Base-by-base conservation (phyloP, 2,797 vertebrate genomes). In the Sebastes oblongus region DNA sequence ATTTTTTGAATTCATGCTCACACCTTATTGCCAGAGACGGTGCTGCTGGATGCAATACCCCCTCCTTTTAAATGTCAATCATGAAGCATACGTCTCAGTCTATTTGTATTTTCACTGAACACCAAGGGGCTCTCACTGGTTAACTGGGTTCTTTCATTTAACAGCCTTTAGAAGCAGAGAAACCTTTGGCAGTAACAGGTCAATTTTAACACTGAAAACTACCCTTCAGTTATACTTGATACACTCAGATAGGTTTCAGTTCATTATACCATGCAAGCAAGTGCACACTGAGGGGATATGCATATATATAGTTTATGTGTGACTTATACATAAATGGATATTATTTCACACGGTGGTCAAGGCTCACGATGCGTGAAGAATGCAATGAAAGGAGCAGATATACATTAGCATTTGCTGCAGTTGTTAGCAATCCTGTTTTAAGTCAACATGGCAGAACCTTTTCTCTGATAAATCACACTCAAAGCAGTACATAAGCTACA, bases 1-100 rank as follows among this genome's bases (percentile, higher is more conserved):
- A 61, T 80, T 91, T 77, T 82, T 69, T 62, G 70, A 82, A 93
- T 93, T 92, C 90, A 84, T 69, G 66, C 87, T 86, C 92, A 92
- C 91, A 91, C 82, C 88, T 89, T 84, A 88, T 90, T 91, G 89
- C 66, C 77, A 72, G 84, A 84, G 79, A 82, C 78, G 30, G 50
- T 64, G 65, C 62, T 68, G 32, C 62, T 29, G 76, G 64, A 83
- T 74, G n/a, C 80, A 75, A 66, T 56, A 27, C 55, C 76, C 71
- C 74, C 30, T 72, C 77, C 72, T 77, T 86, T 83, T 72, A 85
- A 87, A 91, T 86, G 79, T 60, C 84, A 78, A 46, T 89, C 81
- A 65, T 83, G 71, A 66, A 78, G 56, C 77, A 82, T 59, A 80
- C 59, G 78, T 81, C 69, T 56, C 42, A 61, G 72, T 72, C 76